Evolutionary conservation across 1,140 invertebrate genomes (phyloP), one percentile per base, ranked within the genome.

Genomic region (Onthophagus taurus): DNA sequence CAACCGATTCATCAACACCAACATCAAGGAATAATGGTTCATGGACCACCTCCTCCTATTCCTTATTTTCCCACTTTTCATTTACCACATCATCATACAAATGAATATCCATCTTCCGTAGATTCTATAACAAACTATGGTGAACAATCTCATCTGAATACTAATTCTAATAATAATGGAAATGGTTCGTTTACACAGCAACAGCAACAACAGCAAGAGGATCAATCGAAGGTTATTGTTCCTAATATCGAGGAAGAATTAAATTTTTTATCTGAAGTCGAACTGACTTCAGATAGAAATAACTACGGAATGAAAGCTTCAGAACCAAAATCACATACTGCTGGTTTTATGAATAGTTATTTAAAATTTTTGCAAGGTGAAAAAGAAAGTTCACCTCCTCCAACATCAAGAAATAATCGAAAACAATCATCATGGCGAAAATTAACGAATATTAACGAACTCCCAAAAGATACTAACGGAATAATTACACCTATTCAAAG

Each of bases 221-320:
- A 81, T 57, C 76, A 78, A 62, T 80, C 81, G 45, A 82, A 86
- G 71, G 83, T 87, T 50, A 82, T 86, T 53, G 83, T 86, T 53
- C 83, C 83, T 47, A 84, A 86, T 71, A 85, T 88, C 64, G 83
- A 86, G 64, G 83, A 88, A 67, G 84, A 88, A 69, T 68, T 87
- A 58, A 80, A 79, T 63, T 85, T 83, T 66, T 68, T 88, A 63
- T 69, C 73, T 61, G 75, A 77, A 62, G n/a, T n/a, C n/a, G n/a
- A n/a, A n/a, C n/a, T n/a, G n/a, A n/a, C n/a, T n/a, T n/a, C n/a
- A n/a, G 74, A 77, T 35, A 61, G 59, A 43, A 18, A 24, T 14
- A 24, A 7, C 8, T 30, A 33, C 41, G 19, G 35, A 39, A 13
- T 29, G 42, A 44, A 33, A 46, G 38, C 42, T 37, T 48, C 17